phyloP scores from a whole-genome alignment of 2,888 invertebrate genomes.

The Drosophila fungiperda region DNA sequence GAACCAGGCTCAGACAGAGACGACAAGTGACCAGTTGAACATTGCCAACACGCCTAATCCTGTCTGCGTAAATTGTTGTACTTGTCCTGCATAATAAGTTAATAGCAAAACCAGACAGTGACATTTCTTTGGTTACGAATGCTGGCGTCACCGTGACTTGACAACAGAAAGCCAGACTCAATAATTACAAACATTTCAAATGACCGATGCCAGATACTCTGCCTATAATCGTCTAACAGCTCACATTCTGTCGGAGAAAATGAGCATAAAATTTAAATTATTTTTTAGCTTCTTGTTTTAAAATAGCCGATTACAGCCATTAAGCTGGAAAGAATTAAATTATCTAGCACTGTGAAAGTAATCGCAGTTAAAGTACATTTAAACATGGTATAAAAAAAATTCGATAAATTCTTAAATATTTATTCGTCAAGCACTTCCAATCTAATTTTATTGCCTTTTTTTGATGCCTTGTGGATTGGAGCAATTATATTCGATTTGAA shows the following conservation, averaged over 20 bases:
- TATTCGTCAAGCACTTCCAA: background rate
- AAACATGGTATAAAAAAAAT: background rate
- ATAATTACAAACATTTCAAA: background rate
- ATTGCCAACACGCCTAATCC: constrained; percentile 49
- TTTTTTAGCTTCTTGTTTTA: background rate
- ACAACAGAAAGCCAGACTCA: background rate
- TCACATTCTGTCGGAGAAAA: background rate
- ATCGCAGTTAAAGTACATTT: background rate
- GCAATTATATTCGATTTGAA: background rate
- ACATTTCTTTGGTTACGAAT: background rate
- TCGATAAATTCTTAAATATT: background rate
- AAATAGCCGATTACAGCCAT: background rate
- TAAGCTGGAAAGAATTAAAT: background rate
- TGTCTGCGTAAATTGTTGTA: constrained; percentile 49
- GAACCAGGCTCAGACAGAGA: constrained; percentile 16
- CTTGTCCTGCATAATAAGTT: constrained; percentile 51
- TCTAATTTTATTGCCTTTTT: background rate
- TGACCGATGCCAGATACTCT: background rate
- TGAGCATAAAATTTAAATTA: background rate
- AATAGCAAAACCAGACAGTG: background rate
- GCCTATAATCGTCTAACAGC: background rate
- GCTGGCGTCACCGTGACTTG: constrained; percentile 8
- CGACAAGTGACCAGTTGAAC: constrained; percentile 27
- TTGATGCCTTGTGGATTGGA: background rate
- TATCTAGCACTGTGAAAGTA: background rate